A percentile compares a stretch with the other conserved stretches of the same genome.
These are phyloP conservation scores for Platygyra sinensis DNA, from an alignment of 64 coral and sea anemone genomes.

Conservation along the genomic window DNA sequence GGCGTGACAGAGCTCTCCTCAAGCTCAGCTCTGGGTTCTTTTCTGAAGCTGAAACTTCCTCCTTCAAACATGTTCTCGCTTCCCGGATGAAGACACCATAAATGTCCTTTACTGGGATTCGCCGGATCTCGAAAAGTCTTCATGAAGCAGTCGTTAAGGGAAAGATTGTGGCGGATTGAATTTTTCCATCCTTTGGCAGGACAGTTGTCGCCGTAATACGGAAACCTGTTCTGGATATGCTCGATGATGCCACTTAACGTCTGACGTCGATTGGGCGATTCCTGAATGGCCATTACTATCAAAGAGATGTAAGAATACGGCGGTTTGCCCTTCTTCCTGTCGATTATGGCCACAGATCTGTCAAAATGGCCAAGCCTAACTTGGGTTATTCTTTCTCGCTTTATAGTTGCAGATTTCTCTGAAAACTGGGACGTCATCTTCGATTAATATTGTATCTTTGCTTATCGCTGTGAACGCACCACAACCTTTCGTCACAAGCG, in stretches of 20 bases:
- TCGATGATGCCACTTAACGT: constrained; percentile 88
- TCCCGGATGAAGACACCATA: constrained; percentile 80
- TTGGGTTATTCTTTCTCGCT: not conserved
- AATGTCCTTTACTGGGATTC: constrained; percentile 81
- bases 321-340: constrained; percentile 77
- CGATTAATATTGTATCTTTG: not conserved
- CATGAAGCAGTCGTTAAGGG: constrained; percentile 93
- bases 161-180: constrained; percentile 95
- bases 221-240: constrained; percentile 72
- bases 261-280: constrained; percentile 68
- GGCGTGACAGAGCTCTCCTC: not conserved
- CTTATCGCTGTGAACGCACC: not conserved
- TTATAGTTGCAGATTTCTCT: not conserved
- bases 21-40: not conserved
- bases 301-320: constrained; percentile 96
- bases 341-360: not conserved
- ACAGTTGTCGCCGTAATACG: constrained; percentile 76
- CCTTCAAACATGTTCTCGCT: constrained; percentile 90
- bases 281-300: constrained; percentile 86
- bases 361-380: not conserved
- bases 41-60: constrained; percentile 89
- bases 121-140: constrained; percentile 80
- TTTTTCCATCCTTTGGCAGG: constrained; percentile 93
- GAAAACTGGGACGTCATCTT: not conserved
- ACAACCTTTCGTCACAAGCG: not conserved